Evolutionary conservation across 2,113 vertebrate species (phyloP), one percentile per base, ranked within the genome.

Genomic region (Xenotilapia leptura): DNA sequence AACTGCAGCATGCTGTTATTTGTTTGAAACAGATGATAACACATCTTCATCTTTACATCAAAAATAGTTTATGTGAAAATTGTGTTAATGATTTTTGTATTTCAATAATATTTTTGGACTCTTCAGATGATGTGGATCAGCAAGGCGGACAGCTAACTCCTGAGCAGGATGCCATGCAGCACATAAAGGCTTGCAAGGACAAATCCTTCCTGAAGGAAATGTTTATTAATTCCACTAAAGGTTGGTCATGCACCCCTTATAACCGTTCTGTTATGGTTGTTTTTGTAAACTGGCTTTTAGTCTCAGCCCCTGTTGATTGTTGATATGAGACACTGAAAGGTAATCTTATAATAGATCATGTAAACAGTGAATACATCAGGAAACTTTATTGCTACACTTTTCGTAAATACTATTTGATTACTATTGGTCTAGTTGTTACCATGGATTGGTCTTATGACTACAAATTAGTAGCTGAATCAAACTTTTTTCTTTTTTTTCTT

Each of bases 101-200:
- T 49, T 70, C 33, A 17, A 15, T 56, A 19, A 38, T 21, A 58
- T 56, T 12, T 80, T 68, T 77, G 3, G 2, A 26, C 3, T 42
- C 40, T 86, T 3, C 79, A 88, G 91, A 58, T 38, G 47, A 80
- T 36, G 31, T 51, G 19, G 45, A 83, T 3, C 49, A 36, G n/a
- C 49, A 6, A 36, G 33, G 5, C 0, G 6, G 12, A 9, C 49
- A 47, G 3, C 42, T 21, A 55, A 86, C 21, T 55, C 84, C 83
- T 42, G 81, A 82, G 38, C 15, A 86, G 81, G 92, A 93, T 9
- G 90, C 89, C 2, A 33, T 83, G 89, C 68, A 86, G 85, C 86
- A 93, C 58, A 89, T 92, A 9, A 86, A 68, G 0, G 9, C 68
- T 6, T 2, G 21, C 12, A 79, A 38, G 70, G 92, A 93, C 55